Percentiles rank a stretch among this genome's conserved stretches.
These are phyloP conservation scores for Corythaixoides concolor DNA, from an alignment of 2,113 vertebrate genomes.

Conservation along the genomic window DNA sequence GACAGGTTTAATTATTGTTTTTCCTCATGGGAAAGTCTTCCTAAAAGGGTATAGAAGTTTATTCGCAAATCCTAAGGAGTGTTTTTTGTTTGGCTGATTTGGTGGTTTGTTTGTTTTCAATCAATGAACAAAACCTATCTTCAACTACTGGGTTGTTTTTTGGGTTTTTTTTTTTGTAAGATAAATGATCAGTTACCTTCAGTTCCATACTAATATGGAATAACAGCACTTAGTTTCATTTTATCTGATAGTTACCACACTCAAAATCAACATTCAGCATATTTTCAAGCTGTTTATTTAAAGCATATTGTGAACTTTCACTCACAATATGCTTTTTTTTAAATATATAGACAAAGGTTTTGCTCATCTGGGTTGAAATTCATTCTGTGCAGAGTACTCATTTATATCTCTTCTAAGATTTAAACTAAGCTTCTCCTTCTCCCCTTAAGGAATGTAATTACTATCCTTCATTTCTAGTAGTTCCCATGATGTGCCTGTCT, in stretches of 20 bases:
- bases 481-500: constrained; percentile 10
- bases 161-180: neutral
- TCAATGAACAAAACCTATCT: neutral
- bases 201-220: neutral
- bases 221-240: neutral
- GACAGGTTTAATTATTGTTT: neutral
- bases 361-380: neutral
- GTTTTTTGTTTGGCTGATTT: neutral
- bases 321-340: neutral
- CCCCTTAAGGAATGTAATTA: constrained; percentile 47
- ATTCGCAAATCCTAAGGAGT: rapidly evolving
- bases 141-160: neutral
- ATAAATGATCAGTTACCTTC: neutral
- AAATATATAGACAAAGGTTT: neutral
- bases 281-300: neutral
- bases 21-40: neutral
- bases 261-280: neutral
- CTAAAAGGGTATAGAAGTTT: neutral
- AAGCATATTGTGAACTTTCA: neutral
- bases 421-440: constrained; percentile 1
- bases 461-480: constrained; percentile 41
- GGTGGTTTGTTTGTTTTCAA: neutral
- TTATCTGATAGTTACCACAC: neutral
- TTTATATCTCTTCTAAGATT: constrained; percentile 17
- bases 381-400: neutral